Percentiles rank a stretch among this genome's conserved stretches.
These are phyloP conservation scores for Isoperla grammatica DNA, from an alignment of 2,888 invertebrate genomes.

Conservation along the genomic window DNA sequence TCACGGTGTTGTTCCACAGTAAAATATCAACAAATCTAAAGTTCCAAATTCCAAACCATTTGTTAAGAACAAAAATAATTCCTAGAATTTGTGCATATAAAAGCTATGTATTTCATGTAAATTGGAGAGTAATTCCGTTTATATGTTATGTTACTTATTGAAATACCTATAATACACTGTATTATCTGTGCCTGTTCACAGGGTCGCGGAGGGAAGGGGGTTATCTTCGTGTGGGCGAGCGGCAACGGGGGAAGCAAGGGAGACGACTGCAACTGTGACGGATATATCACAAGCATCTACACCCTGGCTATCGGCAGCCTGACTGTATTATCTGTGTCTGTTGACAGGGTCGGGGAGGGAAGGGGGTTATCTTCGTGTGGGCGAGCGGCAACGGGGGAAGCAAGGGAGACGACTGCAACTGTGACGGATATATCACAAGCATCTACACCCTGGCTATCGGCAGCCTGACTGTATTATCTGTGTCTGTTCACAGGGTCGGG, in stretches of 20 bases:
- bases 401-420: conserved; percentile 80
- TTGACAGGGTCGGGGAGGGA: conserved; percentile 60
- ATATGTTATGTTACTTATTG: too few relatives aligned
- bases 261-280: conserved; percentile 91
- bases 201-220: conserved; percentile 71
- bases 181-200: conserved; percentile 34
- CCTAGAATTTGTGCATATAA: too few relatives aligned
- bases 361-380: conserved; percentile 85
- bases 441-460: conserved; percentile 85
- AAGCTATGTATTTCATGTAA: too few relatives aligned
- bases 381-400: conserved; percentile 89
- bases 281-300: conserved; percentile 77
- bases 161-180: too few relatives aligned
- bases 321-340: too few relatives aligned
- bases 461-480: too few relatives aligned
- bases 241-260: conserved; percentile 80
- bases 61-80: too few relatives aligned
- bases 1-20: too few relatives aligned
- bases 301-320: conserved; percentile 83
- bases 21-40: too few relatives aligned
- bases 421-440: conserved; percentile 82
- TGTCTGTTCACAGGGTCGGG: conserved; percentile 48
- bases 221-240: conserved; percentile 88
- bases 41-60: too few relatives aligned
- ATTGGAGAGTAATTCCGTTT: too few relatives aligned